Evolutionary conservation across 37 sponge, comb jelly and placozoan genomes (phyloP), one percentile per base, ranked within the genome.

Genomic region (Cladorhizidae sp.): DNA sequence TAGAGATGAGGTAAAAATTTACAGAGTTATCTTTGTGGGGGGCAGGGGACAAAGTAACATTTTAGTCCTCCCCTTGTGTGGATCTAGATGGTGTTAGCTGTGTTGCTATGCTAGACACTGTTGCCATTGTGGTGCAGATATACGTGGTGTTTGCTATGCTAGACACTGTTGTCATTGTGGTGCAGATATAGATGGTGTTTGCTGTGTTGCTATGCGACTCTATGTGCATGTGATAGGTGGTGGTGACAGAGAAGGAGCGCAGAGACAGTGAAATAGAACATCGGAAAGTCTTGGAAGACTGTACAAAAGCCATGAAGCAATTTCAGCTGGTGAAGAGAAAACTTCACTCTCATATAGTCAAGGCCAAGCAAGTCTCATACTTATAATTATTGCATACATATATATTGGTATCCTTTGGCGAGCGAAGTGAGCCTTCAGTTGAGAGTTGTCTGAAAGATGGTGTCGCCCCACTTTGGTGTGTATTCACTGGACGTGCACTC

Each of bases 241-340:
- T 79, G 51, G 70, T 45, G 72, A 76, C 82, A 35, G 80, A 81
- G 74, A 81, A 56, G 52, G 77, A 87, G 49, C 84, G 75, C 20
- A 35, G 81, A 17, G 77, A 55, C 12, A 81, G 82, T 70, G 82
- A 87, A 70, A 32, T 67, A 15, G 82, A 87, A 55, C 88, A 87
- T 26, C 58, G 38, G 54, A 9, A 37, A 15, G 22, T 81, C n/a
- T 39, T 79, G 40, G 77, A 75, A 11, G 63, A 80, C 38, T 81
- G 63, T 58, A 57, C 20, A 5, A 39, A 15, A 40, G 67, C 73
- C 14, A 51, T 73, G 57, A 67, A 74, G 68, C 68, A 79, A 54
- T 79, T 72, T 40, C 57, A 51, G 3, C 3, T 55, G 8, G 52
- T 54, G 11, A 80, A 86, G 58, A 72, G 35, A 38, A 86, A 57